Conservation (phyloP, 2,113 vertebrate genomes). For the Hypocryptadius cinnamomeus region DNA sequence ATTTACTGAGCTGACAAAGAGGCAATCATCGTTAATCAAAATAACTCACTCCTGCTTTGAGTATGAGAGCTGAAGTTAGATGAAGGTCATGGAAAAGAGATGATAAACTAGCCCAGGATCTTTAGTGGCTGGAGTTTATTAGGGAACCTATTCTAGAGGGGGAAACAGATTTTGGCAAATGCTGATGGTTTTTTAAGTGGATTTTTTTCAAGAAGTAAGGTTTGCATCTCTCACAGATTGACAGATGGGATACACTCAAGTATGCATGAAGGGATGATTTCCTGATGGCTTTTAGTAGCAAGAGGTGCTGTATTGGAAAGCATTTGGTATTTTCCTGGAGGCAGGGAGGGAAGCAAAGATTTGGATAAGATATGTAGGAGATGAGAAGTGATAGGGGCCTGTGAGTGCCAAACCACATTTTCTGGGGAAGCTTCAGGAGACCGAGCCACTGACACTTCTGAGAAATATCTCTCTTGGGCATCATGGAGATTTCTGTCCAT, state of each 20-base stretch:
- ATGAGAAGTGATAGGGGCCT: neutral
- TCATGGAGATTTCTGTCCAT: neutral
- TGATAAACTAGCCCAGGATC: conserved; percentile 3
- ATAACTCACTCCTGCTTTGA: conserved; percentile 43
- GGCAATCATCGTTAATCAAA: conserved; percentile 65
- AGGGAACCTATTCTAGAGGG: neutral
- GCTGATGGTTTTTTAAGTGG: neutral
- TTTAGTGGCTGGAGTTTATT: neutral
- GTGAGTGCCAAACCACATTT: neutral
- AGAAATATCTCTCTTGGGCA: neutral
- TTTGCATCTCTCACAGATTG: neutral
- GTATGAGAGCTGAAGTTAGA: conserved; percentile 40
- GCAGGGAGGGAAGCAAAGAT: neutral
- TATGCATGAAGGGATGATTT: neutral
- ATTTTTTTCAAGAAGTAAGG: neutral
- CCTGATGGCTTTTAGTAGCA: neutral
- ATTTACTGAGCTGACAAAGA: conserved; percentile 51
- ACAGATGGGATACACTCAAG: neutral
- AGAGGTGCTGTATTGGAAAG: neutral
- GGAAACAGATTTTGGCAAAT: conserved; percentile 1
- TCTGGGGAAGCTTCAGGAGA: neutral
- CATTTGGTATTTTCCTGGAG: neutral
- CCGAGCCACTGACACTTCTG: neutral
- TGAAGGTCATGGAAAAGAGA: conserved; percentile 58
- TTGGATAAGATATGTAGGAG: neutral